Evolutionary conservation across 2,888 invertebrate genomes (phyloP), one percentile per base, ranked within the genome.

Genomic region (Diplolepis rosae): DNA sequence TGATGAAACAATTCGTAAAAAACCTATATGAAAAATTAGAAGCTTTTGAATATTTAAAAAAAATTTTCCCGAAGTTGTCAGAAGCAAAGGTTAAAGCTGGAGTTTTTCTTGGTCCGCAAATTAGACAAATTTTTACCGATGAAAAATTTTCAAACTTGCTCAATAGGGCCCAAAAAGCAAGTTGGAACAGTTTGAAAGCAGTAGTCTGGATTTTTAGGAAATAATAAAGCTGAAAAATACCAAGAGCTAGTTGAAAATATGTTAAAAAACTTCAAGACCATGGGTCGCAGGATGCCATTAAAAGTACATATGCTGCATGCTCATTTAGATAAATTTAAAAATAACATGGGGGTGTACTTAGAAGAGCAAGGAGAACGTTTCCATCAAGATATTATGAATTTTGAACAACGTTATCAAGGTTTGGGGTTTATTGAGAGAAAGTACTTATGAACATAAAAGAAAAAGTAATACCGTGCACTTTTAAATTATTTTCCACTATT

Each of bases 331-430:
- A 45, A 71, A 69, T 81, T 80, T 69, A 73, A 79, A 74, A 69
- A 82, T 30, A 82, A 80, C 61, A 77, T 82, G 77, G 81, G 80
- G 52, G 77, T 73, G 6, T 79, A 79, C 52, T 83, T 78, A 22
- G 81, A 84, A 75, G 80, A 85, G 68, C 82, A 83, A 77, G 81
- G 80, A 56, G 80, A 84, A 75, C 78, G 78, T 73, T 84, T n/a
- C n/a, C n/a, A 84, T 68, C 79, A 82, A 66, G 81, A 83, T 61
- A 72, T 83, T 22, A 77, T 78, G 78, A 61, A 76, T 3, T 3
- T n/a, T n/a, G n/a, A n/a, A n/a, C n/a, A n/a, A n/a, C n/a, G n/a
- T n/a, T n/a, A n/a, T n/a, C n/a, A n/a, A n/a, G n/a, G n/a, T n/a
- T n/a, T n/a, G n/a, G n/a, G n/a, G n/a, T n/a, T n/a, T n/a, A 30